These are phyloP conservation scores for Cephus runcator DNA, from an alignment of 2,888 invertebrate species.

Conservation along the genomic window DNA sequence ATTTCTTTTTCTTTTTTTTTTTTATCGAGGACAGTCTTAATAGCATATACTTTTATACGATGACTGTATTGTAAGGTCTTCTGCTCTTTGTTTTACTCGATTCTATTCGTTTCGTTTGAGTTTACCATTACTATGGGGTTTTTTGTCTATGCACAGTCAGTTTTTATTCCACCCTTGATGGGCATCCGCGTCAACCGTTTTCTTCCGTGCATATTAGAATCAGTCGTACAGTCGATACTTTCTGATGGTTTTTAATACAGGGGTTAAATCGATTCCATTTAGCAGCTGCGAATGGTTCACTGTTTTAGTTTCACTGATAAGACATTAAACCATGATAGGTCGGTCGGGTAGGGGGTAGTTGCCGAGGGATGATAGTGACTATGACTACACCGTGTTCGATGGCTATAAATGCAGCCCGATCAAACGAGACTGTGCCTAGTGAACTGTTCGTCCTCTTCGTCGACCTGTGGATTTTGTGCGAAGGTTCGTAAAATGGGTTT, in stretches of 20 bases:
- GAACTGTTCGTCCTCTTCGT: background rate
- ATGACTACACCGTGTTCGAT: slow-evolving; percentile 46
- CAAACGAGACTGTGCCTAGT: background rate
- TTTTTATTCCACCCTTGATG: background rate
- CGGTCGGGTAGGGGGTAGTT: slow-evolving; percentile 26
- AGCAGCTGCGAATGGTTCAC: slow-evolving; percentile 10
- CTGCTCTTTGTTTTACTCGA: background rate
- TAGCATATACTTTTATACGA: background rate
- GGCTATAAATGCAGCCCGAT: slow-evolving; percentile 45
- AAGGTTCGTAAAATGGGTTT: background rate
- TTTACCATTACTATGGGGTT: background rate
- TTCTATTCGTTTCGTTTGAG: background rate
- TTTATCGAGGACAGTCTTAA: background rate
- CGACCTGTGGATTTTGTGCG: background rate
- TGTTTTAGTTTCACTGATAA: slow-evolving; percentile 29
- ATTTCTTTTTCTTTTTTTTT: background rate
- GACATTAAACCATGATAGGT: slow-evolving; percentile 31
- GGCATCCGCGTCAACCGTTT: background rate
- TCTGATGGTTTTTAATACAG: background rate
- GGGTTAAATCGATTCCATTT: slow-evolving; percentile 1
- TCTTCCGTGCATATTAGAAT: background rate
- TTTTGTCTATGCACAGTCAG: background rate
- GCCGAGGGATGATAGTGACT: slow-evolving; percentile 49
- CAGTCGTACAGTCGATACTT: background rate
- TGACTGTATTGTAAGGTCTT: background rate